Conservation (phyloP, 2,888 invertebrate species). For the Elmis aenea region DNA sequence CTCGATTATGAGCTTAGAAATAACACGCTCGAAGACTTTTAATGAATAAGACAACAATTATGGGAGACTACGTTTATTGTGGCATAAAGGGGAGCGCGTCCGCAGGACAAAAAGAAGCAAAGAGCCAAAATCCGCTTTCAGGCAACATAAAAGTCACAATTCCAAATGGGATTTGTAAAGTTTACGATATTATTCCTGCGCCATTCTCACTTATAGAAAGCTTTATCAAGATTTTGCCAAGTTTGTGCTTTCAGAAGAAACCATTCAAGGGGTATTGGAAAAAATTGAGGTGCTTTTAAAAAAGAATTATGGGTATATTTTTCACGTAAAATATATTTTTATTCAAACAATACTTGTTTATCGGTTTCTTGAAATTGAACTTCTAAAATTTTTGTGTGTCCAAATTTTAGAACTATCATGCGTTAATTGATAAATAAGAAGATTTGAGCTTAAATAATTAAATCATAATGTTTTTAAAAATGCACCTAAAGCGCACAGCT, state of each 20-base stretch:
- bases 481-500: no score
- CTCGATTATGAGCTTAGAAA: no score
- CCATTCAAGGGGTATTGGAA: conserved; percentile 42
- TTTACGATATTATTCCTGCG: conserved; percentile 50
- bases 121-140: conserved; percentile 47
- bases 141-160: conserved; percentile 50
- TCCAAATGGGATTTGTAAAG: conserved; percentile 50
- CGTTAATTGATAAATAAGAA: no score
- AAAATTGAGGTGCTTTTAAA: conserved; percentile 38
- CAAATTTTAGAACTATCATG: no score
- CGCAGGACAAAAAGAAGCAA: conserved; percentile 43
- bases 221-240: conserved; percentile 44
- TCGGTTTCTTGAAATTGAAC: no score
- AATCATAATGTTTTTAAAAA: no score
- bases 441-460: no score
- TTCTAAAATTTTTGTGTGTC: no score
- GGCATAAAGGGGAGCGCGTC: conserved; percentile 26
- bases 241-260: conserved; percentile 41
- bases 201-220: conserved; percentile 47
- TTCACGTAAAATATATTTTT: conserved; percentile 18
- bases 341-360: no score
- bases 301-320: conserved; percentile 26
- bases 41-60: conserved; percentile 20
- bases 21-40: no score
- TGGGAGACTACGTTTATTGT: conserved; percentile 21